Evolutionary conservation across 2,888 invertebrate genomes (phyloP).

Genomic region (Eumacrocentrus americanus): DNA sequence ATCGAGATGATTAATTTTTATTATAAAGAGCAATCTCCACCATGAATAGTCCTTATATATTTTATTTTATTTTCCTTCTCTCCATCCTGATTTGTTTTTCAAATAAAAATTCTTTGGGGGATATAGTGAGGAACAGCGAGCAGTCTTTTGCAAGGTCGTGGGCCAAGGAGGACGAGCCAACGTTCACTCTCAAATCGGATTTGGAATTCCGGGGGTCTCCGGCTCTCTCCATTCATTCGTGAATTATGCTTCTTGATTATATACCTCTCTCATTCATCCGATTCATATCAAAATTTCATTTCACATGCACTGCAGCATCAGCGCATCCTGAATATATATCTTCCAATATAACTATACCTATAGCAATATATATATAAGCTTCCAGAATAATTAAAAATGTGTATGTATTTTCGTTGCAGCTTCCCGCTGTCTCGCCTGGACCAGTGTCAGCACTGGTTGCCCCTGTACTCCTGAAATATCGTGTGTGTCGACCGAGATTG

Average conservation of each 20-base stretch:
- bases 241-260: slow-evolving; percentile 22
- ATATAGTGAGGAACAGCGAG: background rate
- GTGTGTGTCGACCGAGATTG: slow-evolving; percentile 61
- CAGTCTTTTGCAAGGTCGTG: slow-evolving; percentile 33
- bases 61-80: background rate
- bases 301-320: too few species aligned
- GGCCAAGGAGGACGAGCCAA: slow-evolving; percentile 37
- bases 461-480: slow-evolving; percentile 55
- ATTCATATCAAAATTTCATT: slow-evolving; percentile 19
- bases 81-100: slow-evolving; percentile 11
- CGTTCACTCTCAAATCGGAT: slow-evolving; percentile 34
- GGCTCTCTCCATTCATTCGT: slow-evolving; percentile 16
- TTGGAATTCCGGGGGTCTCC: slow-evolving; percentile 22
- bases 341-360: background rate
- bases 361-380: background rate
- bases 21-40: background rate
- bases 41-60: background rate
- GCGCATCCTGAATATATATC: too few species aligned
- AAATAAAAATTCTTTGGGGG: slow-evolving; percentile 7
- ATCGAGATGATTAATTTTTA: background rate
- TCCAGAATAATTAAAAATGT: background rate
- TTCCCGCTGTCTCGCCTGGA: slow-evolving; percentile 54
- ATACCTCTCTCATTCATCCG: slow-evolving; percentile 8
- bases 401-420: slow-evolving; percentile 39
- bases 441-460: slow-evolving; percentile 55